Conservation (phyloP, 2,113 vertebrate genomes). For the Accipiter cooperii region DNA sequence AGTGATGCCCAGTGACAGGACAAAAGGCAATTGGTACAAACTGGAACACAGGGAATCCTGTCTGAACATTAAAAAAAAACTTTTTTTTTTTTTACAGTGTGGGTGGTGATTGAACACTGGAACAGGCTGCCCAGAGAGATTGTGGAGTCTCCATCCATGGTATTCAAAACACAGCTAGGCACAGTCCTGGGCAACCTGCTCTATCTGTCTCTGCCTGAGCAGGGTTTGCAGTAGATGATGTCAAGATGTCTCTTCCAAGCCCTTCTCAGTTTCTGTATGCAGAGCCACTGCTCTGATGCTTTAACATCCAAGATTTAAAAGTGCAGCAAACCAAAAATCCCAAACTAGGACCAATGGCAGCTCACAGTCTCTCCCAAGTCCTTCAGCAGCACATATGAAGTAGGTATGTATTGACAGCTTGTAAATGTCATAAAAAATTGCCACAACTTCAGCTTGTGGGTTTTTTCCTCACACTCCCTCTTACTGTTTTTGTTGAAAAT, state of each 20-base stretch:
- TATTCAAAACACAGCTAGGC: not conserved
- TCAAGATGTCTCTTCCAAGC: not conserved
- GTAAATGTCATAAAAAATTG: not conserved
- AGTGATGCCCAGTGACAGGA: not conserved
- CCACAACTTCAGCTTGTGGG: not conserved
- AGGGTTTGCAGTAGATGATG: not conserved
- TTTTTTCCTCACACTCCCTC: not conserved
- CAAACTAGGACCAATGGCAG: not conserved
- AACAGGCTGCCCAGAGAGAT: not conserved
- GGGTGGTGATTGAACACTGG: not conserved
- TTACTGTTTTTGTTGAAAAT: not conserved
- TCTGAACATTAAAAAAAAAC: not conserved
- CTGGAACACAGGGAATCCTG: not conserved
- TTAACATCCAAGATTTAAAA: not conserved
- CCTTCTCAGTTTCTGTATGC: not conserved
- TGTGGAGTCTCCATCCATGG: not conserved
- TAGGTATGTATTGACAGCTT: not conserved
- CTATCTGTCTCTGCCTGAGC: not conserved
- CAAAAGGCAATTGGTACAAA: not conserved
- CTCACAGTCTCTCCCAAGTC: not conserved
- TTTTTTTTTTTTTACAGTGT: accelerated
- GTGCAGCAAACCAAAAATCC: not conserved
- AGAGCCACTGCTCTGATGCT: not conserved
- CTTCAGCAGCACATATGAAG: not conserved
- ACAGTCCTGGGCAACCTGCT: not conserved